Evolutionary conservation across 2,113 vertebrate genomes (phyloP), one percentile per base, ranked within the genome.

Genomic region (Hypocryptadius cinnamomeus): DNA sequence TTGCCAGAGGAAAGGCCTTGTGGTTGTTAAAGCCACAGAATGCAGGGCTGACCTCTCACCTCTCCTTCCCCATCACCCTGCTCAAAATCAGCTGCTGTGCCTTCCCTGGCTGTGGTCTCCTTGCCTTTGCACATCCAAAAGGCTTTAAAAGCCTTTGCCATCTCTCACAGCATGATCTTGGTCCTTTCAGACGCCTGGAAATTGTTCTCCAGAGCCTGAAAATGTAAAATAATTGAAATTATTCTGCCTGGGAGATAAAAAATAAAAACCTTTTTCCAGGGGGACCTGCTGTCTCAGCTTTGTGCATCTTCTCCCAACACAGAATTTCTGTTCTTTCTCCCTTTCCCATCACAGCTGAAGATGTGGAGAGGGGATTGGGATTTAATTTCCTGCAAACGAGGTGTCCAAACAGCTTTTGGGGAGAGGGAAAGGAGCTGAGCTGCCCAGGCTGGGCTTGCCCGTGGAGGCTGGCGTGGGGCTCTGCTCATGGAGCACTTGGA

Each of bases 391-490:
- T 28, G 31, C 35, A 19, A 23, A 40, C 18, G 15, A 15, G 0
- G 6, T 9, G 4, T 33, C 22, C 8, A 17, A 7, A 3, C 24
- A 27, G 40, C 2, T 6, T 15, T 13, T 54, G 35, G 24, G 21
- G 6, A 9, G 37, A 10, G 18, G 28, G 35, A 6, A 60, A 30
- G 31, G 24, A 20, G 20, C 7, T 84, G 72, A 86, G 35, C 28
- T 84, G 31, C 10, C 50, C 59, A 42, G 27, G 40, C 16, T 19
- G 68, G 35, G 27, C 17, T 68, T 78, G 68, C 66, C 82, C 14
- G 0, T 3, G 39, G 64, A 4, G 24, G 40, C 31, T 1, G 9
- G 1, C 0, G 0, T 42, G 61, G 61, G 31, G 59, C 21, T 28
- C 6, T 1, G 6, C 50, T 51, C 50, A 22, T 0, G 1, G 18